These are phyloP conservation scores for Canis aureus DNA, from an alignment of 2,113 vertebrate genomes.

Conservation along the genomic window DNA sequence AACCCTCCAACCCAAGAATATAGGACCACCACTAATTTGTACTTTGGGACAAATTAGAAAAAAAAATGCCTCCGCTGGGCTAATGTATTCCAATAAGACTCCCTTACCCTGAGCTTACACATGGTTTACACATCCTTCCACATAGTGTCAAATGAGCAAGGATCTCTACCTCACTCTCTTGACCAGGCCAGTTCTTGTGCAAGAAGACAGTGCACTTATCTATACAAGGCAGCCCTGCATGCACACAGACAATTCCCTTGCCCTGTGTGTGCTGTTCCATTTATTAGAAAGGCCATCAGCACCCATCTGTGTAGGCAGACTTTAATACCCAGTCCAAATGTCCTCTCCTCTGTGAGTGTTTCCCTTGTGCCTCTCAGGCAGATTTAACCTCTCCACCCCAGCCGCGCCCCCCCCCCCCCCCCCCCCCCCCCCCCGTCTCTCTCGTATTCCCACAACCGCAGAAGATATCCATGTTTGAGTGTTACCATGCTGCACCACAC, in stretches of 20 bases:
- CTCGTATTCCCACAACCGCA: neutral
- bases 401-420: too few relatives aligned
- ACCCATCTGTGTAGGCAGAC: neutral
- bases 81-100: neutral
- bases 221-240: accelerated
- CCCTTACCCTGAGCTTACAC: too few relatives aligned
- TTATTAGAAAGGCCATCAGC: neutral
- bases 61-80: neutral
- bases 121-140: neutral
- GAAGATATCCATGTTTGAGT: neutral
- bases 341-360: neutral
- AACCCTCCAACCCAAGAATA: neutral
- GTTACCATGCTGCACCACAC: neutral
- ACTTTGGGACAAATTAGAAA: neutral
- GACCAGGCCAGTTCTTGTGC: neutral
- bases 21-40: neutral
- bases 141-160: too few relatives aligned
- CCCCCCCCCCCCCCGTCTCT: too few relatives aligned
- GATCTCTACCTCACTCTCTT: neutral
- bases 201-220: neutral
- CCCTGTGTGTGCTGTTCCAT: too few relatives aligned
- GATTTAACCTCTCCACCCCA: accelerated
- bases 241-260: neutral
- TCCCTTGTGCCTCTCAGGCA: neutral
- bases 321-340: neutral